phyloP scores from a whole-genome alignment of 2,888 invertebrate species.

The Ennomos quercinarius region DNA sequence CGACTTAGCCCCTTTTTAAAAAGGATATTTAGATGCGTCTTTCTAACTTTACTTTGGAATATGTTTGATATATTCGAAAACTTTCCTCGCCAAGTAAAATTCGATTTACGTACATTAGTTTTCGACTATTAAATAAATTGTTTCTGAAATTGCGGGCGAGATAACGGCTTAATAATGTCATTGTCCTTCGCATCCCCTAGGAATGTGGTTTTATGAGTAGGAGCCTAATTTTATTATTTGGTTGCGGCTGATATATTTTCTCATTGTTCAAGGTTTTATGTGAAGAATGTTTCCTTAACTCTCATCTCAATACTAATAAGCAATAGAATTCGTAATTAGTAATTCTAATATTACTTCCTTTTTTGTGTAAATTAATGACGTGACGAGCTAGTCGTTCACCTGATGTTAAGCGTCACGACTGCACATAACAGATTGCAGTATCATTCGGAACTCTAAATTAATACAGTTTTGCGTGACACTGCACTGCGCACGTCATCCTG shows the following conservation, averaged over 20 bases:
- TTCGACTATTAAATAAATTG: slow-evolving; percentile 17
- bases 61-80: neutral
- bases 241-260: slow-evolving; percentile 20
- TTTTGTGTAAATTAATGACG: no score
- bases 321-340: no score
- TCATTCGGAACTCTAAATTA: no score
- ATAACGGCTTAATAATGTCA: slow-evolving; percentile 23
- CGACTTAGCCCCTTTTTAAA: no score
- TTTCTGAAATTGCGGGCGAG: slow-evolving; percentile 16
- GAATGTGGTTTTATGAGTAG: slow-evolving; percentile 22
- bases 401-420: no score
- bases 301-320: slow-evolving; percentile 1
- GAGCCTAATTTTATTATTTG: slow-evolving; percentile 25
- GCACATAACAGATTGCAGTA: no score
- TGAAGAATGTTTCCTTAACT: slow-evolving; percentile 1
- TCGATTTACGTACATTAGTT: slow-evolving; percentile 9
- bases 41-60: neutral
- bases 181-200: slow-evolving; percentile 15
- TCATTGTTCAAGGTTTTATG: slow-evolving; percentile 13
- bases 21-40: no score
- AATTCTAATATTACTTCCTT: no score
- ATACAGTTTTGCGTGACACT: no score
- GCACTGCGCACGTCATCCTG: no score
- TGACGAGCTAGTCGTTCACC: no score
- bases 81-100: neutral